phyloP scores from a whole-genome alignment of 2,113 vertebrate species.

The Oxyruncus cristatus region DNA sequence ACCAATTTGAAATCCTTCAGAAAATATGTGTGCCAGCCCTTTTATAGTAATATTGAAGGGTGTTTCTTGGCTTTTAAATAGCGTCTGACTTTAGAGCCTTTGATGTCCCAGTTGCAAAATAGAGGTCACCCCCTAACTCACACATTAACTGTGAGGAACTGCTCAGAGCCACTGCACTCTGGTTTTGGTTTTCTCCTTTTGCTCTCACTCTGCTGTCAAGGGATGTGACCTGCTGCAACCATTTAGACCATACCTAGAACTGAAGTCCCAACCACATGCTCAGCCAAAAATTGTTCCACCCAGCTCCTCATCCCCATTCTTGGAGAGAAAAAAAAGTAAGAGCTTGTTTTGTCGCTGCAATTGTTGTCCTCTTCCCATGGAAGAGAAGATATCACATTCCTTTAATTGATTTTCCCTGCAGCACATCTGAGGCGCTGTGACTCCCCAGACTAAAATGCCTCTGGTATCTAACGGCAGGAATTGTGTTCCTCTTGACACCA shows the following conservation, averaged over 20 bases:
- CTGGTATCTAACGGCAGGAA: background rate
- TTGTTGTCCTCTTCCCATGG: background rate
- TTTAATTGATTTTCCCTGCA: background rate
- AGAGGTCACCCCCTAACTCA: background rate
- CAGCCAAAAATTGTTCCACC: background rate
- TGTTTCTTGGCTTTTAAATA: background rate
- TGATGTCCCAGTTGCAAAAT: background rate
- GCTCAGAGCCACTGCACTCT: background rate
- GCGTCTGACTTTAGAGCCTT: background rate
- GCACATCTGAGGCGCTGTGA: background rate
- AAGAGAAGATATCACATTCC: background rate
- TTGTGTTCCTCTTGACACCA: background rate
- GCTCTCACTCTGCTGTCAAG: background rate
- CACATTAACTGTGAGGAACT: background rate
- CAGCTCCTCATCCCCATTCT: background rate
- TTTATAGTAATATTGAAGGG: constrained; percentile 31
- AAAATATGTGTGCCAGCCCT: background rate
- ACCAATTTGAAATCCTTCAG: background rate
- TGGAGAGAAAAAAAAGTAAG: background rate
- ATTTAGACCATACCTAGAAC: background rate
- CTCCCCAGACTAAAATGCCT: background rate
- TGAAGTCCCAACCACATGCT: background rate
- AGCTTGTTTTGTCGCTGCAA: background rate
- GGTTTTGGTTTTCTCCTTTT: background rate
- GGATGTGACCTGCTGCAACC: background rate